Conservation (phyloP, 2,888 invertebrate species). For the Alcis repandata region DNA sequence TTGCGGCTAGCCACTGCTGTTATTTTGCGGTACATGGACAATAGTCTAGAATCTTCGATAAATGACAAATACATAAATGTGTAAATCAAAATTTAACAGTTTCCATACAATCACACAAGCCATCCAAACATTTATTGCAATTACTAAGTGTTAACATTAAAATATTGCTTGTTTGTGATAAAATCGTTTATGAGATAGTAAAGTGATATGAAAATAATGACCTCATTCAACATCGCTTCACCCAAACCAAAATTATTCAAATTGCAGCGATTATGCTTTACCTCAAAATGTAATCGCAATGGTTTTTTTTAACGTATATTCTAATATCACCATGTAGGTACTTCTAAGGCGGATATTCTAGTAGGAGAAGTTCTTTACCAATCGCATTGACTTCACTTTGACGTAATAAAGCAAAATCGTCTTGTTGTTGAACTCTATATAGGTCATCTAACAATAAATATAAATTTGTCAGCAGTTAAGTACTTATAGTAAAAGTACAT, state of each 20-base stretch:
- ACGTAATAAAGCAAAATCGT: not conserved
- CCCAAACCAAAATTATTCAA: not conserved
- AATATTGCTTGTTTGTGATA: conserved; percentile 22
- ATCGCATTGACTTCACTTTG: not conserved
- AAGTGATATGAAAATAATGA: conserved; percentile 21
- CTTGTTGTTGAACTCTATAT: not conserved
- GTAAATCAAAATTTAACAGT: not conserved
- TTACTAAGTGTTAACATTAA: not conserved
- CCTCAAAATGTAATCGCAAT: not conserved
- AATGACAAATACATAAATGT: not conserved
- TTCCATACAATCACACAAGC: not conserved
- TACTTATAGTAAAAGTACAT: not conserved
- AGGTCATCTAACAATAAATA: not conserved
- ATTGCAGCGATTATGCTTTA: not conserved
- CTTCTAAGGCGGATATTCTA: not conserved
- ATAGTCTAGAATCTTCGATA: not conserved
- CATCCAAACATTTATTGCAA: not conserved
- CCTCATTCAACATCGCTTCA: not conserved
- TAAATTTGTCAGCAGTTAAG: not conserved
- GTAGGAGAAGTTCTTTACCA: not conserved
- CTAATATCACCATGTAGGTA: no score
- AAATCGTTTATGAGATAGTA: conserved; percentile 6
- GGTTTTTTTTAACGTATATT: no score
- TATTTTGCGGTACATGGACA: not conserved
- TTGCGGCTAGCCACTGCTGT: no score